Conservation (phyloP, 1,140 invertebrate genomes). For the Zaprionus vittiger region DNA sequence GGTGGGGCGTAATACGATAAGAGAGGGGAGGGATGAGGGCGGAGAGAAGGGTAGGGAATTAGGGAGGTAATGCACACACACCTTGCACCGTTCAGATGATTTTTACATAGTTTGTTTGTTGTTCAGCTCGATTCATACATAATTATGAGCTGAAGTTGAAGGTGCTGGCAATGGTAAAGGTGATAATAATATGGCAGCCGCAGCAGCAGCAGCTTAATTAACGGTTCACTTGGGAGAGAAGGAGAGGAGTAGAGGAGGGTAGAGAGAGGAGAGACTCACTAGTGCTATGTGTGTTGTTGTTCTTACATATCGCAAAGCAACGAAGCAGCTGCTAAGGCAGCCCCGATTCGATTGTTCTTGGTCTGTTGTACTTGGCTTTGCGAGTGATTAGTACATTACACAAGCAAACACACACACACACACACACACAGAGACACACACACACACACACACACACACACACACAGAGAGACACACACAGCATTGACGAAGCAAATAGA, state of each 20-base stretch:
- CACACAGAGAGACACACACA: neutral
- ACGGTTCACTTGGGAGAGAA: neutral
- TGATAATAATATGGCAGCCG: slow-evolving; percentile 1
- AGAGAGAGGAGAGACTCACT: neutral
- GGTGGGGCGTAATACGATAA: neutral
- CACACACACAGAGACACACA: neutral
- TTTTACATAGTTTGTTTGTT: slow-evolving; percentile 18
- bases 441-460: neutral
- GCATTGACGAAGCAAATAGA: slow-evolving; percentile 10
- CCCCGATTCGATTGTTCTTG: slow-evolving; percentile 24
- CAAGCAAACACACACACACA: neutral
- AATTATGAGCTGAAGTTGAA: slow-evolving; percentile 32
- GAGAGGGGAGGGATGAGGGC: neutral
- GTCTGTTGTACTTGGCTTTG: slow-evolving; percentile 30
- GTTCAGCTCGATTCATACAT: slow-evolving; percentile 7
- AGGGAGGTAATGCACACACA: slow-evolving; percentile 9
- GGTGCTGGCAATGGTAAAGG: neutral
- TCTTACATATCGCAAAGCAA: neutral
- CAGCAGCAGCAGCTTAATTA: slow-evolving; percentile 17
- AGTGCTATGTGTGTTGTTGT: neutral
- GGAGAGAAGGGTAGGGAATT: neutral
- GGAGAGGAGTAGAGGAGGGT: neutral
- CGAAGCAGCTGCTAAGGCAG: neutral
- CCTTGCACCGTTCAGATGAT: neutral
- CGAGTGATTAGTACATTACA: slow-evolving; percentile 28